These are phyloP conservation scores for Hydra vulgaris DNA, from an alignment of 30 jellyfish, hydroid and myxozoan genomes.

Conservation along the genomic window DNA sequence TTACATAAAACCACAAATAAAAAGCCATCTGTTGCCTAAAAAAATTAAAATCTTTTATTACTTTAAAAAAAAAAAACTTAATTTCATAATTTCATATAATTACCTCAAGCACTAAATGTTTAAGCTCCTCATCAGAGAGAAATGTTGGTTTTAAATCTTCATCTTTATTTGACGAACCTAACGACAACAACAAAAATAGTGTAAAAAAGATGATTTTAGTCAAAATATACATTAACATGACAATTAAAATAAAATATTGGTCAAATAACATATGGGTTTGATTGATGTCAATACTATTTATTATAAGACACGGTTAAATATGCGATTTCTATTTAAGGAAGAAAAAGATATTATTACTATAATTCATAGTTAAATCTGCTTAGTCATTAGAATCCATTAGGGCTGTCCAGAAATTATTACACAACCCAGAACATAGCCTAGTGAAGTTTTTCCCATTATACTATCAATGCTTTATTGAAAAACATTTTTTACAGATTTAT, in stretches of 20 bases:
- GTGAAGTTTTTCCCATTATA: not conserved
- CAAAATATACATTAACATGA: too few species aligned
- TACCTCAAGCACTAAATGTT: slow-evolving; percentile 96
- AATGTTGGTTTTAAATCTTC: slow-evolving; percentile 84
- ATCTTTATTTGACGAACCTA: slow-evolving; percentile 84
- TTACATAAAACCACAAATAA: slow-evolving; percentile 73
- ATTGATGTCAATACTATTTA: too few species aligned
- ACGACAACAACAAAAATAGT: too few species aligned
- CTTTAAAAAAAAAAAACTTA: not conserved
- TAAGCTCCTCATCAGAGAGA: slow-evolving; percentile 87
- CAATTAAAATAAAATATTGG: too few species aligned
- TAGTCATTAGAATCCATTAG: too few species aligned
- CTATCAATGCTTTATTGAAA: not conserved
- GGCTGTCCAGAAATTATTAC: too few species aligned
- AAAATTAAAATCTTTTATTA: not conserved
- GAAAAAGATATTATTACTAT: too few species aligned
- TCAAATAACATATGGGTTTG: too few species aligned
- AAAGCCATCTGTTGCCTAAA: slow-evolving; percentile 97
- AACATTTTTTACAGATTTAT: not conserved
- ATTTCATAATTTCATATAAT: not conserved
- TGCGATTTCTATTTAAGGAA: too few species aligned
- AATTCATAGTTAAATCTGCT: too few species aligned
- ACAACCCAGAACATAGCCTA: not conserved
- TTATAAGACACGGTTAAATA: too few species aligned
- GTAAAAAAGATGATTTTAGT: too few species aligned